Evolutionary conservation across 2,888 invertebrate genomes (phyloP).

Genomic region (Acronicta aceris): DNA sequence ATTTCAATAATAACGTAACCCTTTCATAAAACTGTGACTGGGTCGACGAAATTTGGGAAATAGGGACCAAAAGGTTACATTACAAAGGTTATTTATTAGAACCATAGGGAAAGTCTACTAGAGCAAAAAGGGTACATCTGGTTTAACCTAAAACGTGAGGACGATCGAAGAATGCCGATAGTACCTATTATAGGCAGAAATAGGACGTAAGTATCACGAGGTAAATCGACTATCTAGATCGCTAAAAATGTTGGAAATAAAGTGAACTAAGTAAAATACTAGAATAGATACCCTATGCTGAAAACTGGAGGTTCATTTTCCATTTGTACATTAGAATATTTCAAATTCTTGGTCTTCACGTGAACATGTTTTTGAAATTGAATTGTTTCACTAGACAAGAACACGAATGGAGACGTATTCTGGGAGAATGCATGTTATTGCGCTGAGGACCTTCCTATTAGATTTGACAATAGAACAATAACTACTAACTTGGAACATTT

Average conservation of each 20-base stretch:
- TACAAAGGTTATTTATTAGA: constrained; percentile 50
- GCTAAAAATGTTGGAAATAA: constrained; percentile 30
- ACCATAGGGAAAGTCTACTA: constrained; percentile 40
- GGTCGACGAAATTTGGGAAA: constrained; percentile 30
- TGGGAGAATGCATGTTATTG: constrained; percentile 6
- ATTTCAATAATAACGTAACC: constrained; percentile 33
- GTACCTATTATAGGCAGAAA: constrained; percentile 16
- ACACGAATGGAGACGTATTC: constrained; percentile 34
- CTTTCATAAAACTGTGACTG: constrained; percentile 40
- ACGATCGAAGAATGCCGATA: constrained; percentile 11
- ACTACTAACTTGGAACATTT: not conserved
- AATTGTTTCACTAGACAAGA: constrained; percentile 58
- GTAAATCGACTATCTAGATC: constrained; percentile 22
- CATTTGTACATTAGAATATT: constrained; percentile 59
- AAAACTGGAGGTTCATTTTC: constrained; percentile 41
- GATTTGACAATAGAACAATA: too few relatives aligned
- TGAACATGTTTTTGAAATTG: constrained; percentile 65
- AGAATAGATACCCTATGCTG: constrained; percentile 21
- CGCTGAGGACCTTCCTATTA: not conserved
- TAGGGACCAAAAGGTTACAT: constrained; percentile 51
- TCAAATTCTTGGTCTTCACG: constrained; percentile 57
- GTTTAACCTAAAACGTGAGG: constrained; percentile 15
- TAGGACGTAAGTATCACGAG: constrained; percentile 7
- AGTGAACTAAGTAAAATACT: constrained; percentile 27
- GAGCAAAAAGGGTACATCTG: constrained; percentile 36